These are phyloP conservation scores for Patagioenas fasciata DNA, from an alignment of 2,113 vertebrate genomes.

Conservation along the genomic window DNA sequence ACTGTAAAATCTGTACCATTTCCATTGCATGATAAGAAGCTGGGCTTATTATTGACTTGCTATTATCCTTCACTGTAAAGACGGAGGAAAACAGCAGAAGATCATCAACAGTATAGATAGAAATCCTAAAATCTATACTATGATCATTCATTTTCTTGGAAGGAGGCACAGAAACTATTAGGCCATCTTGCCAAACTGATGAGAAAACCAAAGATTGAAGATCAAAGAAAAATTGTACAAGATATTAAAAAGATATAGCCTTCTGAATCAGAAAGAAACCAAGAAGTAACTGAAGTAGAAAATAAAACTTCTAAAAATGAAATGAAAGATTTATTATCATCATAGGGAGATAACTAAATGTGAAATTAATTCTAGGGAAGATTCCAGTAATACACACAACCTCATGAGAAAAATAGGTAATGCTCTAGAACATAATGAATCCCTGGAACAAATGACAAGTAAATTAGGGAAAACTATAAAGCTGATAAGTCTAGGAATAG, in stretches of 20 bases:
- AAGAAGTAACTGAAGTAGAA: slow-evolving; percentile 29
- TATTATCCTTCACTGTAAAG: not conserved
- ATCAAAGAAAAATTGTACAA: not conserved
- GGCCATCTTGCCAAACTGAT: not conserved
- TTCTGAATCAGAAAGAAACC: slow-evolving; percentile 20
- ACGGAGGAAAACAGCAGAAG: not conserved
- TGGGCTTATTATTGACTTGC: not conserved
- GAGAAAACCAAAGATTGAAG: not conserved
- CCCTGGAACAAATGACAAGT: not conserved
- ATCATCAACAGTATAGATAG: not conserved
- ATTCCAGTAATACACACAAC: not conserved
- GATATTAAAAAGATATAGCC: not conserved
- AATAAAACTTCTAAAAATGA: not conserved
- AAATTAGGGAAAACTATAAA: not conserved
- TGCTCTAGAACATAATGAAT: not conserved
- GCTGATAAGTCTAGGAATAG: not conserved
- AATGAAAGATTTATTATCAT: not conserved
- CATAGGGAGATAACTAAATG: not conserved
- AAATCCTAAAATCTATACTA: not conserved
- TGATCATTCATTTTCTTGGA: not conserved
- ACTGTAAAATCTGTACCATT: not conserved
- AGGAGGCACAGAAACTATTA: not conserved
- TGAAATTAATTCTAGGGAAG: slow-evolving; percentile 6
- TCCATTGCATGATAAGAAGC: not conserved
- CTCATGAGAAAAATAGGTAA: not conserved